These are phyloP conservation scores for Penaeus vannamei DNA, from an alignment of 1,140 invertebrate species.

Conservation along the genomic window DNA sequence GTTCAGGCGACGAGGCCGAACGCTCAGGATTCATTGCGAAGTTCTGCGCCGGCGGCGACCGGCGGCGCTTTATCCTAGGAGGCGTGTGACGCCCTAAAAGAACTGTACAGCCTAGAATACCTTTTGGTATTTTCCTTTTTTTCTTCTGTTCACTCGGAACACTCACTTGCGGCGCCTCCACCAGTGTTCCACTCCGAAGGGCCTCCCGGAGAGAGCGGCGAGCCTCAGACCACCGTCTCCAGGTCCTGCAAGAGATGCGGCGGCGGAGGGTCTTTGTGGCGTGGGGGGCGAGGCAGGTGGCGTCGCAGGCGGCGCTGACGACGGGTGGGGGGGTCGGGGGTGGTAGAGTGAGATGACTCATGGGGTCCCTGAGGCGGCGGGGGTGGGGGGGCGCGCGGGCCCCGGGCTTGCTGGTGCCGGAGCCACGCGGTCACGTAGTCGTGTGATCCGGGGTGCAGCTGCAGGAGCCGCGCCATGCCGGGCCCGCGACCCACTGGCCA, in stretches of 20 bases:
- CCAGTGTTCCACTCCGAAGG: no score
- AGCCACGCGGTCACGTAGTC: constrained; percentile 65
- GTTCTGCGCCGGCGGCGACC: no score
- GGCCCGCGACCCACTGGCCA: constrained; percentile 63
- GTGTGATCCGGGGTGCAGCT: constrained; percentile 56
- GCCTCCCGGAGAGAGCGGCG: no score
- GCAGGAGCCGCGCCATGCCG: constrained; percentile 59
- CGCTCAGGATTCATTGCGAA: no score
- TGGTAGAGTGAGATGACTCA: constrained; percentile 49
- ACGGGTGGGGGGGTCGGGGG: constrained; percentile 38
- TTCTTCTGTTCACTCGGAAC: no score
- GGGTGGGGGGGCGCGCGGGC: constrained; percentile 33
- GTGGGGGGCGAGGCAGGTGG: constrained; percentile 44
- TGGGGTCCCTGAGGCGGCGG: constrained; percentile 41
- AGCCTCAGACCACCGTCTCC: constrained; percentile 53
- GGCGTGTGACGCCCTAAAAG: no score
- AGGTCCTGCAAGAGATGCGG: constrained; percentile 57
- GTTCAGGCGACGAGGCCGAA: no score
- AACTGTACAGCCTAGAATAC: no score
- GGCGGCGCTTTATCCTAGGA: no score
- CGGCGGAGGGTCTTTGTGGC: constrained; percentile 53
- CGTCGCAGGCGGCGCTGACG: constrained; percentile 40
- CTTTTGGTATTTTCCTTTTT: no score
- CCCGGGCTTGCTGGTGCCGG: constrained; percentile 57
- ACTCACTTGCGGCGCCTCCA: no score